Evolutionary conservation across 2,888 invertebrate genomes (phyloP), one percentile per base, ranked within the genome.

Genomic region (Ellobium chinense): DNA sequence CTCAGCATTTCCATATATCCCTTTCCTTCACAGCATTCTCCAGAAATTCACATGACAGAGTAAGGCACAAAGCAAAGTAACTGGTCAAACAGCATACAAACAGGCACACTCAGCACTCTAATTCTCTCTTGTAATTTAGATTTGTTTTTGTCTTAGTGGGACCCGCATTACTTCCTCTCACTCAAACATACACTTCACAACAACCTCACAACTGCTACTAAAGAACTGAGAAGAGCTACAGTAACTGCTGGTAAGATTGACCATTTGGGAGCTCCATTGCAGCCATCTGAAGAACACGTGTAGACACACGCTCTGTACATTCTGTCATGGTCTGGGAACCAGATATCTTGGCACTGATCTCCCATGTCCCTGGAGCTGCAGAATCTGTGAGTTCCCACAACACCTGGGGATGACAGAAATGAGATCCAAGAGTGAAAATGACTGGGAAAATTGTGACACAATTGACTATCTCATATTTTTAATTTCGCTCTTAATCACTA

Each of bases 301-400:
- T 91, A 91, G 54, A 93, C 89, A 85, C 93, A 93, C 34, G 93
- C 92, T 66, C 93, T 83, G 87, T 93, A 93, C 82, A 91, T 89
- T 39, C 93, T 86, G 85, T 93, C 92, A 83, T 93, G 93, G 84
- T 93, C 92, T 0, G 91, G 91, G 83, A 91, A 93, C 60, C 89
- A 87, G 60, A 93, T 90, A 81, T 92, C 93, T 85, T 93, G 92
- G 82, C 93, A 93, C 84, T 92, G 91, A 84, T 92, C 88, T 66
- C 92, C 92, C 86, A 93, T 85, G 84, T 93, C 91, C 68, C 92
- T 84, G 27, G 92, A 92, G 83, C 91, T 92, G 84, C 93, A 93
- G 87, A 93, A 93, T 77, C 93, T 82, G 81, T 92, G 92, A 12
- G 93, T 93, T 3, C 93, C 93, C 14, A 93, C 93, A 62, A 92